phyloP scores from a whole-genome alignment of 2,888 invertebrate species.

The Nomada fabriciana region DNA sequence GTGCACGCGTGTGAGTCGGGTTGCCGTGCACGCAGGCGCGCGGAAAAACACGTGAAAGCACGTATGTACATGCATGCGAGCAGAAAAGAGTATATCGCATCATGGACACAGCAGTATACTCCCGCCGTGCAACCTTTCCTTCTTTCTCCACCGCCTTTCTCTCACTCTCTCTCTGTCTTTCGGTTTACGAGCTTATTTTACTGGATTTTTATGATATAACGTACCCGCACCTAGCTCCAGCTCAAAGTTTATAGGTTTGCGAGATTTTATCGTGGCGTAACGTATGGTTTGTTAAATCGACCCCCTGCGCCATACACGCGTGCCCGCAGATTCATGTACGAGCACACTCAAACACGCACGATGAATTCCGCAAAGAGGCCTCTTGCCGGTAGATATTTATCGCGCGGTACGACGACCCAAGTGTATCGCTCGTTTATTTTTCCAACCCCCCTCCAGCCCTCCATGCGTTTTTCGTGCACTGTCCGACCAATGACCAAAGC shows the following conservation, averaged over 20 bases:
- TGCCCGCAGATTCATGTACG: constrained; percentile 23
- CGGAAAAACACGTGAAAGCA: constrained; percentile 40
- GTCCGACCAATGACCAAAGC: background rate
- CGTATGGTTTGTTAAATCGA: constrained; percentile 84
- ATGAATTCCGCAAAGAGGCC: constrained; percentile 70
- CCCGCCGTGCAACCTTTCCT: constrained; percentile 11
- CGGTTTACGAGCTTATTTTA: constrained; percentile 84
- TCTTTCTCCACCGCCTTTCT: constrained; percentile 18
- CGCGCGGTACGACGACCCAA: constrained; percentile 65
- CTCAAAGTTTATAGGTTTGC: constrained; percentile 83
- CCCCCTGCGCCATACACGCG: constrained; percentile 61
- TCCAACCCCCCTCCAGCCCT: constrained; percentile 29
- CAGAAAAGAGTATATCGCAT: constrained; percentile 38
- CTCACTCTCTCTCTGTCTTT: constrained; percentile 59
- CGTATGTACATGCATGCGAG: constrained; percentile 19
- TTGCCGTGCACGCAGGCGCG: constrained; percentile 19
- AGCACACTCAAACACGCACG: constrained; percentile 42
- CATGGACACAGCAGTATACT: constrained; percentile 25
- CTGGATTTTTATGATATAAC: constrained; percentile 84
- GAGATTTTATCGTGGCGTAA: constrained; percentile 84
- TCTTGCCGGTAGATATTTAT: constrained; percentile 69
- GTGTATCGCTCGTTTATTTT: constrained; percentile 67
- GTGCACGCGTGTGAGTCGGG: constrained; percentile 2
- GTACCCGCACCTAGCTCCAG: constrained; percentile 79
- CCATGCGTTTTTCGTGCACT: constrained; percentile 12